Evolutionary conservation across 1,140 invertebrate genomes (phyloP).

Genomic region (Caerostris extrusa): DNA sequence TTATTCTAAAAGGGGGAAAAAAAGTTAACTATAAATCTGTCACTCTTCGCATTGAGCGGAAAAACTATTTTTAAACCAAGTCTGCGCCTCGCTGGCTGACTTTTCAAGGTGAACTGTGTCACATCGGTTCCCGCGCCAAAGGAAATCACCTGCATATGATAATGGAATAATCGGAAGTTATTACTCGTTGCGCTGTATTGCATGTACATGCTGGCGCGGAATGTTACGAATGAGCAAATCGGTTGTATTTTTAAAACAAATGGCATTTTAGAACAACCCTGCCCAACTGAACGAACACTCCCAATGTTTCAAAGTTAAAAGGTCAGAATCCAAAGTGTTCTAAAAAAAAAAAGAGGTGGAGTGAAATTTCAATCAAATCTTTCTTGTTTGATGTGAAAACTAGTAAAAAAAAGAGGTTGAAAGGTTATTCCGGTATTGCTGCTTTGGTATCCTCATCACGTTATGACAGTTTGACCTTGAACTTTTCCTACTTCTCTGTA

Average conservation of each 20-base stretch:
- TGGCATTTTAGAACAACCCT: background rate
- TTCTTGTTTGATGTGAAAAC: background rate
- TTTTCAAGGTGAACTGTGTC: constrained; percentile 56
- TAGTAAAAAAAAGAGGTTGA: too few species aligned
- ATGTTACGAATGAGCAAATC: background rate
- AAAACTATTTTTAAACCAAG: background rate
- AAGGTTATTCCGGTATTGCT: too few species aligned
- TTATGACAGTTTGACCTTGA: too few species aligned
- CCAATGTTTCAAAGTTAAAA: background rate
- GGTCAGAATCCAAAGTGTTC: background rate
- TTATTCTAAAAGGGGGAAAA: background rate
- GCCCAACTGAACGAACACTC: background rate
- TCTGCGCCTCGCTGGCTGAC: background rate
- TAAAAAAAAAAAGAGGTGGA: background rate
- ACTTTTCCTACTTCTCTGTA: too few species aligned
- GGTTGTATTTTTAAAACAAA: background rate
- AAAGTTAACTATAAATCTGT: constrained; percentile 28
- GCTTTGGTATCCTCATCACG: too few species aligned
- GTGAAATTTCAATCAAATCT: background rate
- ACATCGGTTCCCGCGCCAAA: background rate
- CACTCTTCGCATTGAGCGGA: background rate
- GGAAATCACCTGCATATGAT: constrained; percentile 10
- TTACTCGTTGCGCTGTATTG: background rate
- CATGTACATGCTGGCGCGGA: background rate
- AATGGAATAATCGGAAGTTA: background rate